Percentiles rank a stretch among this genome's conserved stretches.
Evolutionary conservation across 2,888 invertebrate genomes (phyloP).

Genomic region (Ryuthela nishihirai): DNA sequence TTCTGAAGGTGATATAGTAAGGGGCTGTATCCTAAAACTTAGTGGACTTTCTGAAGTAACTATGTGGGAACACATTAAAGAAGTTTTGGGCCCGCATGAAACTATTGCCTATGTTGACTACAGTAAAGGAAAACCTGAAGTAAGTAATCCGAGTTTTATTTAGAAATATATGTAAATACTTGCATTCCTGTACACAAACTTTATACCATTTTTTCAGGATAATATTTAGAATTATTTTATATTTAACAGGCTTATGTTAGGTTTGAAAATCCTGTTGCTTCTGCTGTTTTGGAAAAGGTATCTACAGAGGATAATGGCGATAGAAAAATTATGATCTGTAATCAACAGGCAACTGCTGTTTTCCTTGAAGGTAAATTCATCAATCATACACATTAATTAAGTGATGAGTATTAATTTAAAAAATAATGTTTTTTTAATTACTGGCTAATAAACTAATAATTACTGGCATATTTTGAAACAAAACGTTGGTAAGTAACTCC

Average conservation of each 20-base stretch:
- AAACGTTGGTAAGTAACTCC: too few relatives aligned
- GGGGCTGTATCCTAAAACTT: conserved; percentile 61
- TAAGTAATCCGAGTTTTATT: conserved; percentile 18
- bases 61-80: conserved; percentile 69
- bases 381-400: too few relatives aligned
- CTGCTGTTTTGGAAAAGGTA: conserved; percentile 41
- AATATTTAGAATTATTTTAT: conserved; percentile 41
- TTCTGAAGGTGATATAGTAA: conserved; percentile 53
- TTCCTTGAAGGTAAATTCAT: conserved; percentile 18
- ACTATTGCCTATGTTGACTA: conserved; percentile 49
- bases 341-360: conserved; percentile 2
- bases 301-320: conserved; percentile 13
- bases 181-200: neutral
- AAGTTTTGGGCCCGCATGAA: conserved; percentile 58
- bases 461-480: too few relatives aligned
- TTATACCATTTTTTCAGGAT: neutral
- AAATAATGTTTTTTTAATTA: too few relatives aligned
- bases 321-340: conserved; percentile 11
- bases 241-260: conserved; percentile 49
- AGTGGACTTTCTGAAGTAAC: conserved; percentile 60
- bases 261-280: conserved; percentile 47
- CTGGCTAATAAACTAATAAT: too few relatives aligned
- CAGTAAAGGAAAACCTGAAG: conserved; percentile 46
- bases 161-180: neutral
- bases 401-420: too few relatives aligned